Evolutionary conservation across 2,888 invertebrate species (phyloP), one percentile per base, ranked within the genome.

Genomic region (Marronus borbonicus): DNA sequence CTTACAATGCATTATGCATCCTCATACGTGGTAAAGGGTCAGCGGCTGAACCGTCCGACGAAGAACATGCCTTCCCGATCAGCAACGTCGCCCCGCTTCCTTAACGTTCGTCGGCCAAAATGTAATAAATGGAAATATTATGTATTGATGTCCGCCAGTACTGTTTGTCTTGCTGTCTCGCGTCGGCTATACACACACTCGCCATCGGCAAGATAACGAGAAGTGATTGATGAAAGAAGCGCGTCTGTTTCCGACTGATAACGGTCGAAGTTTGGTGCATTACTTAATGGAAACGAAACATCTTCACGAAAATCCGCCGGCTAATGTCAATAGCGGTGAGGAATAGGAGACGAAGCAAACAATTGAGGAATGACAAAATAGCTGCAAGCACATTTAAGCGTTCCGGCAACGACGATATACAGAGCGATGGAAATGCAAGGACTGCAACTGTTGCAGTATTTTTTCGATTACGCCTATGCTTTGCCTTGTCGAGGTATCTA

Each of bases 171-270:
- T 55, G 31, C 81, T 82, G 83, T 69, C 52, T 50, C 31, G 65
- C 65, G 50, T 31, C 55, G n/a, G 24, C 20, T 60, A 76, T 52
- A 52, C 65, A 76, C 50, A 52, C 65, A 44, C 79, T 80, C 44
- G 24, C 39, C 80, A 81, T 83, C 78, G 81, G 81, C 82, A 81
- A 82, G 83, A 80, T 83, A 83, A 83, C 82, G 81, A 80, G 81
- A 79, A 78, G 82, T 86, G 86, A 86, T 86, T 86, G 86, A 86
- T 86, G 86, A 85, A 85, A 85, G 85, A 86, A 81, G 76, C 70
- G 65, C 84, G 85, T 83, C 85, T 86, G 86, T 82, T 83, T 79
- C 70, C 70, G 79, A 80, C 81, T 81, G 85, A 86, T 86, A 86
- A 85, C 83, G 65, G 39, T 20, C 39, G 39, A 65, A 65, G 65